Percentiles rank a stretch among this genome's conserved stretches.
Conservation (phyloP, 2,888 invertebrate species). For the Agrilus biguttatus region DNA sequence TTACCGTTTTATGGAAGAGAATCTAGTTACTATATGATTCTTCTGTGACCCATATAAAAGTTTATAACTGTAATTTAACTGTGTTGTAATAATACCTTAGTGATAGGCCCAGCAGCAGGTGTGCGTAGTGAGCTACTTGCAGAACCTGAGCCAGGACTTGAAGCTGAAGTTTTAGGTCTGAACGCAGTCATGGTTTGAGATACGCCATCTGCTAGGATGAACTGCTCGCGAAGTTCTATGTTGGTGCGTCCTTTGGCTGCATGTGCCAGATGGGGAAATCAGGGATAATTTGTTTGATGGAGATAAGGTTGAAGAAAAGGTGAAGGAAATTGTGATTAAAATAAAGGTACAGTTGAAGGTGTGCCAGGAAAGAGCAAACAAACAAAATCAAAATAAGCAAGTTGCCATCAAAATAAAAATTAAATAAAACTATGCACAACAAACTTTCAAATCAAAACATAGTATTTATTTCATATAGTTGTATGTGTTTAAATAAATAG, state of each 20-base stretch:
- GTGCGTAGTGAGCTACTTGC: slow-evolving; percentile 43
- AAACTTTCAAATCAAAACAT: slow-evolving; percentile 1
- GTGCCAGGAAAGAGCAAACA: slow-evolving; percentile 2
- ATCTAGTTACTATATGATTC: no score
- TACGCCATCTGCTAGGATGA: slow-evolving; percentile 95
- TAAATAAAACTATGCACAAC: slow-evolving; percentile 1
- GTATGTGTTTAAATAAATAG: slow-evolving; percentile 5
- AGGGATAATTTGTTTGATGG: slow-evolving; percentile 5
- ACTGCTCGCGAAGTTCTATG: slow-evolving; percentile 98
- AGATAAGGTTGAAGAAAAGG: slow-evolving; percentile 9
- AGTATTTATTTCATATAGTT: slow-evolving; percentile 1
- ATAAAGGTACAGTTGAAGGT: neutral
- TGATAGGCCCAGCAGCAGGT: slow-evolving; percentile 78
- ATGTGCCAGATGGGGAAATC: slow-evolving; percentile 11
- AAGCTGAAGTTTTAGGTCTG: slow-evolving; percentile 84
- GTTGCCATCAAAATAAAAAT: neutral
- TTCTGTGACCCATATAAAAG: no score
- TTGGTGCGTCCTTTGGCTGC: slow-evolving; percentile 98
- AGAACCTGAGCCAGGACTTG: slow-evolving; percentile 43
- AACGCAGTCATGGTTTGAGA: slow-evolving; percentile 99
- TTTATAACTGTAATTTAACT: no score
- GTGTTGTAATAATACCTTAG: slow-evolving; percentile 56
- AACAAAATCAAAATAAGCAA: slow-evolving; percentile 4
- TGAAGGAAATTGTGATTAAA: slow-evolving; percentile 7
- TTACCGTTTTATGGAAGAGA: no score